Evolutionary conservation across 2,888 invertebrate genomes (phyloP), one percentile per base, ranked within the genome.

Genomic region (Acrobasis suavella): DNA sequence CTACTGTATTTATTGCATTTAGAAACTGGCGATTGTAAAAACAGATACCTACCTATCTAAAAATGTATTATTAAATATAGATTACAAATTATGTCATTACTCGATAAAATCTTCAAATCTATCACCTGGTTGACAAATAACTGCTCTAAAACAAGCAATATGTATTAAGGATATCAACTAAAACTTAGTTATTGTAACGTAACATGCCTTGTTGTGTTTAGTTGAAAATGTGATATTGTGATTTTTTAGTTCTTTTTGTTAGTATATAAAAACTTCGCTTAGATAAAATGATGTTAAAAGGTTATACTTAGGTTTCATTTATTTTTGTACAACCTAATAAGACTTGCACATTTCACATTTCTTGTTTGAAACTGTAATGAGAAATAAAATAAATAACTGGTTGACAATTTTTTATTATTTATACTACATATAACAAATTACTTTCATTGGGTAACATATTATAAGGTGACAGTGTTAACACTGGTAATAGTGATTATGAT

Each of bases 1-100:
- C 78, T 82, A 78, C 82, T 86, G 82, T 90, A 91, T 91, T 90
- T 91, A 91, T 89, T 90, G 91, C 91, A 90, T 92, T 91, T 91
- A 91, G 90, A 80, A 83, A 77, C 83, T 82, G 79, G 83, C 82
- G 78, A 86, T 80, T 91, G 91, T 91, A 89, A 86, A 88, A 87
- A 74, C 82, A 85, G 78, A 80, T 76, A 22, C 22, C 22, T 76
- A 22, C 22, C 22, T 22, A 81, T 76, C 73, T 83, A 77, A 80
- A 77, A 81, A 83, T 83, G 80, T 87, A 81, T 83, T 82, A 83
- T 71, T 70, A 73, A 74, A 71, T 80, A 80, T 76, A 83, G 80
- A 83, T 80, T 83, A 83, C 80, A 82, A 82, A 81, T 80, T 82
- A 82, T 77, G 74, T 72, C 69, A 80, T 83, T 83, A 80, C 79